These are phyloP conservation scores for Phylloscopus trochilus DNA, from an alignment of 2,113 vertebrate genomes.

Conservation along the genomic window DNA sequence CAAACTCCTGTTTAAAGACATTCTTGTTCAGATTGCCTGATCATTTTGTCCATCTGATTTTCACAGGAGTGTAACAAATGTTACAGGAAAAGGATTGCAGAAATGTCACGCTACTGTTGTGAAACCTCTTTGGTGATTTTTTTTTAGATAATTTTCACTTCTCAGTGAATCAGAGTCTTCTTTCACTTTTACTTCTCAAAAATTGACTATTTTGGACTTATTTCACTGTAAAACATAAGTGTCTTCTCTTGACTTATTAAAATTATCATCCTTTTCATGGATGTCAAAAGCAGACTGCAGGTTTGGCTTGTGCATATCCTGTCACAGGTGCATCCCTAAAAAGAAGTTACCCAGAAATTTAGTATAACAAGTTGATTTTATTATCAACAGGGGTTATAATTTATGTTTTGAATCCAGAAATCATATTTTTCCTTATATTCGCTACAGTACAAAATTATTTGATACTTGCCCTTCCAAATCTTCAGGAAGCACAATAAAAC, in stretches of 20 bases:
- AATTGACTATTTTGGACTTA: not conserved
- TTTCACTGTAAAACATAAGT: not conserved
- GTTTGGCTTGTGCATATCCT: accelerated
- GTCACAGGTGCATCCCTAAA: not conserved
- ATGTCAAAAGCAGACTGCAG: not conserved
- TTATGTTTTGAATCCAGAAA: not conserved
- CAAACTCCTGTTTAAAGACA: not conserved
- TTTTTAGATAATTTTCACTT: not conserved
- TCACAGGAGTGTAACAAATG: not conserved
- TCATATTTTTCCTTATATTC: not conserved
- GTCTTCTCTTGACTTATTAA: not conserved
- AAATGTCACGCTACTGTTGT: accelerated
- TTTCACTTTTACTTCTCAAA: not conserved
- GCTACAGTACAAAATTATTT: not conserved
- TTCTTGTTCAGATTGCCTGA: not conserved
- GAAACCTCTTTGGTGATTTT: not conserved
- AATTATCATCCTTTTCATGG: not conserved
- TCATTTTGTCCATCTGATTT: not conserved
- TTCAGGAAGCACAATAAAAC: not conserved
- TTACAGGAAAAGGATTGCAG: not conserved
- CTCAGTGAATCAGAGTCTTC: not conserved
- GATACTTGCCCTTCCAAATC: not conserved
- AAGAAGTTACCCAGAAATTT: not conserved
- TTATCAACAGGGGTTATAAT: too few relatives aligned
- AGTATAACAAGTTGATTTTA: not conserved